Percentiles rank a stretch among this genome's conserved stretches.
Conservation (phyloP, 2,797 vertebrate genomes). For the Carduelis carduelis region DNA sequence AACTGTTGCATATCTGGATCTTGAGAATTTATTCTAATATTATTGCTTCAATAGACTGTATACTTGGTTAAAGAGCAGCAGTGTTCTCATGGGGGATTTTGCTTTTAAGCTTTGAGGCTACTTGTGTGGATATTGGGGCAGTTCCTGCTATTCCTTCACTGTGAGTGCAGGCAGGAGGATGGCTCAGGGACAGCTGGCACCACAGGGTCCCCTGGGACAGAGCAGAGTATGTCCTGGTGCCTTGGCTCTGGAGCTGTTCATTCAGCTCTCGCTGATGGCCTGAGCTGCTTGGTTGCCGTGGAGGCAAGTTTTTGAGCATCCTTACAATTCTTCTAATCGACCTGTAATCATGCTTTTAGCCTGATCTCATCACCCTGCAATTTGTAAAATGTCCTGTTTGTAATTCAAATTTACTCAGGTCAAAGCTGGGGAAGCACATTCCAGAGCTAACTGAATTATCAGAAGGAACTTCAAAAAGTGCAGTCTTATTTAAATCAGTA, state of each 20-base stretch:
- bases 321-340: neutral
- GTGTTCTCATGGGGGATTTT: neutral
- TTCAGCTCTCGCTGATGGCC: fast-evolving
- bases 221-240: neutral
- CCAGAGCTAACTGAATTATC: neutral
- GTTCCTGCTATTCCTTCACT: neutral
- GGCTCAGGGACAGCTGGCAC: neutral
- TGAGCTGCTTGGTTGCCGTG: neutral
- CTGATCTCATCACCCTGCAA: neutral
- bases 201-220: neutral
- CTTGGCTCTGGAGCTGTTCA: neutral
- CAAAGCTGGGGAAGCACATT: neutral
- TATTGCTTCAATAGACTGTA: neutral
- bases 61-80: neutral
- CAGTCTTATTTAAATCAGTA: neutral
- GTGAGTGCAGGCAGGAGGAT: neutral
- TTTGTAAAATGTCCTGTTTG: neutral
- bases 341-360: neutral
- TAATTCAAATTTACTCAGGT: neutral
- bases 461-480: neutral
- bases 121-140: neutral
- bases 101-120: neutral
- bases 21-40: neutral
- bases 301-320: neutral
- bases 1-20: neutral